Evolutionary conservation across 2,888 invertebrate genomes (phyloP).

Genomic region (Trichopoda pennipes): DNA sequence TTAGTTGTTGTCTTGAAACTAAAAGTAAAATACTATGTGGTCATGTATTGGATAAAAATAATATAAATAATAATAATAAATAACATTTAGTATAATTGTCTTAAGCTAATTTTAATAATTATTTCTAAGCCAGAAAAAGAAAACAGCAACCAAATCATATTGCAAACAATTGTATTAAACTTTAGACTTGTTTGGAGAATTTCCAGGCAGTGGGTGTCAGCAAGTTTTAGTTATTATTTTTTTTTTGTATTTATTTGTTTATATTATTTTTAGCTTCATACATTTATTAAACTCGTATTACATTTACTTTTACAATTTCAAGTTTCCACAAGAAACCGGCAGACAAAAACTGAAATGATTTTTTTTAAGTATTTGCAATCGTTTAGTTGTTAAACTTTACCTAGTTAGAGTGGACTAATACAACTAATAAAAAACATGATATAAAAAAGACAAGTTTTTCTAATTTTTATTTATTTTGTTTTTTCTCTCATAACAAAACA

Average conservation of each 20-base stretch:
- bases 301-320: constrained; percentile 45
- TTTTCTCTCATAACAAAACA: constrained; percentile 36
- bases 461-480: constrained; percentile 4
- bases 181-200: constrained; percentile 37
- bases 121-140: neutral
- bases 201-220: constrained; percentile 48
- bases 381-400: constrained; percentile 56
- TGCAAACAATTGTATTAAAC: constrained; percentile 38
- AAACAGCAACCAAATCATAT: constrained; percentile 13
- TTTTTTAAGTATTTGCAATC: neutral
- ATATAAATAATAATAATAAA: constrained; percentile 31
- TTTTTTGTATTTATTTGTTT: neutral
- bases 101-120: constrained; percentile 29
- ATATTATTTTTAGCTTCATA: neutral
- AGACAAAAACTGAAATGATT: neutral
- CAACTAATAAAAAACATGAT: constrained; percentile 24
- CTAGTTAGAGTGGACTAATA: constrained; percentile 53
- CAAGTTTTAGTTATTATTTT: neutral
- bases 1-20: constrained; percentile 18
- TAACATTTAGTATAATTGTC: constrained; percentile 42
- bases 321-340: constrained; percentile 25
- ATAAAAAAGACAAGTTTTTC: constrained; percentile 29
- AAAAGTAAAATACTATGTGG: neutral
- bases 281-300: constrained; percentile 34
- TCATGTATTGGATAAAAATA: neutral